These are phyloP conservation scores for Pelodytes ibericus DNA, from an alignment of 2,797 vertebrate species.

Conservation along the genomic window DNA sequence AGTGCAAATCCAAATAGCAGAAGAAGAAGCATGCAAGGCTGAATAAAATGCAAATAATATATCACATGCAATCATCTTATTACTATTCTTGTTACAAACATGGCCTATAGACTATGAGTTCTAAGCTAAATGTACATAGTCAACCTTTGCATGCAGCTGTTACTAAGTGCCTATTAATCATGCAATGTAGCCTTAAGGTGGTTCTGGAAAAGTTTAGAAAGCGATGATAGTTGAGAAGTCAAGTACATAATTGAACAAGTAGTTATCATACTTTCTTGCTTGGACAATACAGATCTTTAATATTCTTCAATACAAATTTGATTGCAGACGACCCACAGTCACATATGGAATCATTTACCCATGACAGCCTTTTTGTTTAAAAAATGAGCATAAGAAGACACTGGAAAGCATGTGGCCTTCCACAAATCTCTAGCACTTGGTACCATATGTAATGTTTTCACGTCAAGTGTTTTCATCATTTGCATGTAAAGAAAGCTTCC, in stretches of 20 bases:
- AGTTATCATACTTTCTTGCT: conserved; percentile 50
- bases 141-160: conserved; percentile 3
- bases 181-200: conserved; percentile 33
- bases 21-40: too few relatives aligned
- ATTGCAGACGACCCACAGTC: conserved; percentile 36
- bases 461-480: background rate
- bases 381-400: conserved; percentile 6
- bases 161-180: background rate
- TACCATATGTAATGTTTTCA: background rate
- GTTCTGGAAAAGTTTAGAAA: conserved; percentile 46
- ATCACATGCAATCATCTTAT: background rate
- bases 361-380: conserved; percentile 20
- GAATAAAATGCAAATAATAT: background rate
- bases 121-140: background rate
- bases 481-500: too few relatives aligned
- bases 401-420: background rate
- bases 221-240: conserved; percentile 35
- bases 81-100: background rate
- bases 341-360: conserved; percentile 44
- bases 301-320: conserved; percentile 44
- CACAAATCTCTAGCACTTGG: background rate
- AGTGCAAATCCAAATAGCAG: too few relatives aligned
- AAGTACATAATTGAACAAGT: conserved; percentile 45
- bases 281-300: conserved; percentile 40
- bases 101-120: background rate